Base-by-base conservation (phyloP, 1,140 invertebrate genomes). In the Anastatus disparis region DNA sequence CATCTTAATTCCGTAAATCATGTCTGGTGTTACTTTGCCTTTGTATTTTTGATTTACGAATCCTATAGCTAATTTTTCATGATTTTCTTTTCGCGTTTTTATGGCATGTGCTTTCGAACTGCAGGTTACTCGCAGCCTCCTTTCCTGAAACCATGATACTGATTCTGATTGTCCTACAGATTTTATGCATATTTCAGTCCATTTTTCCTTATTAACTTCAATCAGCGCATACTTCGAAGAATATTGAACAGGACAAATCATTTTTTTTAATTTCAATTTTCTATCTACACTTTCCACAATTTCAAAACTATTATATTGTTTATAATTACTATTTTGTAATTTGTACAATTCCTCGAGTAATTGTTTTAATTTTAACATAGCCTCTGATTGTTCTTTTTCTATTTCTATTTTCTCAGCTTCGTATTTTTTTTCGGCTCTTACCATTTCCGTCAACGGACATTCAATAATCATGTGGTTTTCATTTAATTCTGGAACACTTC, bases 21-120 rank as follows among this genome's bases (percentile, higher is more conserved):
- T 73, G 42, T 67, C 74, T 38, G 55, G 58, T 0, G 64, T 72
- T 3, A 75, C 48, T 61, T 48, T 72, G 10, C 71, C 74, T 31
- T 73, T 61, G 38, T 73, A 69, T 58, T 78, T 76, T 38, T 74
- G n/a, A 15, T 75, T 76, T 20, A 67, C 56, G 44, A 78, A 75
- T 62, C 64, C 56, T 10, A 0, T 12, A 2, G 70, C 72, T 52
- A 76, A 70, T 29, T 3, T 38, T 20, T 76, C 73, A 62, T 72
- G 74, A 40, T 74, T 55, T 42, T 44, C 12, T 22, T 24, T 20
- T 35, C 74, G 20, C 2, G 76, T 76, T 73, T 75, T 74, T 13
- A 77, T 76, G 6, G 42, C 42, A 46, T 77, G 73, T 50, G 73
- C 73, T 55, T 65, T 68, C 20, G n/a, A 31, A 26, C 67, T 71